Evolutionary conservation across 2,797 vertebrate species (phyloP).

Genomic region (Garrulus glandarius): DNA sequence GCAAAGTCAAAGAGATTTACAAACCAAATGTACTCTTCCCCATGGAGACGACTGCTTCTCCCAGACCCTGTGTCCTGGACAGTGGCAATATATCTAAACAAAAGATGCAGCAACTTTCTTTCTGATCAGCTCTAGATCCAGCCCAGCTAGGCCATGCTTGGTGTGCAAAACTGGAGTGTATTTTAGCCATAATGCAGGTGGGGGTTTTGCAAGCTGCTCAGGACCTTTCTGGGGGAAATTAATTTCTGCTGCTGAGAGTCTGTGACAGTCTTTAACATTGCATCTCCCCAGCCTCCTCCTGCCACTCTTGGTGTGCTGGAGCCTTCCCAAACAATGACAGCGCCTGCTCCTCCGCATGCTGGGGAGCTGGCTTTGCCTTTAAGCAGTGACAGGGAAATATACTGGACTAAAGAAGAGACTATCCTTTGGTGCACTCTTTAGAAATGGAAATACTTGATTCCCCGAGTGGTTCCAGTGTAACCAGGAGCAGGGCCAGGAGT

Average conservation of each 20-base stretch:
- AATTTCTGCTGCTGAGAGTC: neutral
- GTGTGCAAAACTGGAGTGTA: neutral
- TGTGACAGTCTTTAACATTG: neutral
- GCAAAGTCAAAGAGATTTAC: slow-evolving; percentile 40
- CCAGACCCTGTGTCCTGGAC: neutral
- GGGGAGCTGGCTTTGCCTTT: neutral
- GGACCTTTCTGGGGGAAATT: neutral
- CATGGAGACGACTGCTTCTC: neutral
- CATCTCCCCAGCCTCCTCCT: neutral
- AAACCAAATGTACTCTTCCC: slow-evolving; percentile 2
- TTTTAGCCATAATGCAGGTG: neutral
- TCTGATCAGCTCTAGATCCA: neutral
- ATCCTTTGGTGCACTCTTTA: neutral
- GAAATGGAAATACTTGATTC: slow-evolving; percentile 10
- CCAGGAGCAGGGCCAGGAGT: neutral
- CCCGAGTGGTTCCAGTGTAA: neutral
- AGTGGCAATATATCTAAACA: neutral
- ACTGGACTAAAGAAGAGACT: neutral
- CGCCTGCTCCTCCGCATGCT: accelerated
- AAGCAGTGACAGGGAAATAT: neutral
- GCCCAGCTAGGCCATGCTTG: neutral
- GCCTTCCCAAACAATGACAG: slow-evolving; percentile 7
- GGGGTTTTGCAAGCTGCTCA: neutral
- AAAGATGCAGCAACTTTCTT: neutral
- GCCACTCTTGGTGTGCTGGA: neutral